phyloP scores from a whole-genome alignment of 2,113 vertebrate species.

The Dermatemys mawii region DNA sequence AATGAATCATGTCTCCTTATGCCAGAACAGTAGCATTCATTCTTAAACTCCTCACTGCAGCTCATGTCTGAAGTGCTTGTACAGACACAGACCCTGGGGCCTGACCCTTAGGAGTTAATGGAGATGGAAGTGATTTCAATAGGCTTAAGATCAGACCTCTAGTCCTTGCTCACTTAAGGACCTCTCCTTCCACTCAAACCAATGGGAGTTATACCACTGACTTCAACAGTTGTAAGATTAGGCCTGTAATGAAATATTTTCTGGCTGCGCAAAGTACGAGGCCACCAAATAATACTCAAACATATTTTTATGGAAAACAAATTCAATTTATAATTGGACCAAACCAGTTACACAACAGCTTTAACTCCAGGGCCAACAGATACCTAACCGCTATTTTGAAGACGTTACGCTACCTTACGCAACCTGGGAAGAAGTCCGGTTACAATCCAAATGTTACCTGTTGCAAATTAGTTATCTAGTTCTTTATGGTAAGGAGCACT shows the following conservation, averaged over 20 bases:
- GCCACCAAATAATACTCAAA: too few species aligned
- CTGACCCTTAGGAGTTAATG: background rate
- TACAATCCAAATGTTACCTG: background rate
- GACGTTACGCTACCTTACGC: background rate
- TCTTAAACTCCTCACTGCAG: too few species aligned
- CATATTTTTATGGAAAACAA: background rate
- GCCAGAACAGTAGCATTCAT: too few species aligned
- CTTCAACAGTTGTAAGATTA: background rate
- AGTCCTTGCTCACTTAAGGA: too few species aligned
- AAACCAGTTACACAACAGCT: background rate
- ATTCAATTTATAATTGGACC: background rate
- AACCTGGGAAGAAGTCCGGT: background rate
- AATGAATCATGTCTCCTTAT: too few species aligned
- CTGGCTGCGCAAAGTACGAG: background rate
- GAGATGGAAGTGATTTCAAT: background rate
- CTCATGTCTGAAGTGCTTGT: background rate
- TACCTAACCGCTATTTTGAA: background rate
- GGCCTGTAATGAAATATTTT: background rate
- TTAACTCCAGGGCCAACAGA: background rate
- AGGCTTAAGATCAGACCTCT: background rate
- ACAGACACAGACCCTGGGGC: background rate
- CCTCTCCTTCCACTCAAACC: background rate
- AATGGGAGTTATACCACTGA: background rate
- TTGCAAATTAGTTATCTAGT: background rate
- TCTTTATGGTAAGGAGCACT: background rate